Base-by-base conservation (phyloP, 2,888 invertebrate genomes). In the Epirrhoe tristata region DNA sequence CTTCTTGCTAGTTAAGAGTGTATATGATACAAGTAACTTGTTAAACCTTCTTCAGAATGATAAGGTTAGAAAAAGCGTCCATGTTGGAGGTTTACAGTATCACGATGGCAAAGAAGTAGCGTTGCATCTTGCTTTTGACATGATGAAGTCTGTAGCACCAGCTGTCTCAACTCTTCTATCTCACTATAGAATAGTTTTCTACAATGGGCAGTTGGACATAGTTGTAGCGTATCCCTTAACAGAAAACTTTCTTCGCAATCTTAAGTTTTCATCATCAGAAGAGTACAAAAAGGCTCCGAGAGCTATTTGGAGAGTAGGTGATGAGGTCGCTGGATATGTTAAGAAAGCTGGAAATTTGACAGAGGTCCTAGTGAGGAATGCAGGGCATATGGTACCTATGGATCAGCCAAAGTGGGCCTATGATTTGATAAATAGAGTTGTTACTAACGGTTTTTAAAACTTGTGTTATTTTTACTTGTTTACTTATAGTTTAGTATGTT, bases 321-420 rank as follows among this genome's bases (percentile, higher is more conserved):
- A 86, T 2, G 95, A 95, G 52, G 86, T 97, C 14, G 97, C 97
- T 1, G 97, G 97, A 0, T 97, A 96, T 86, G 94, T 94, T 0
- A 97, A 96, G 81, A 93, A 92, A 71, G 96, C 95, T 14, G 95
- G 95, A 0, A 96, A 96, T 78, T 87, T 97, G 24, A 95, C 95
- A 0, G 96, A 97, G 77, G 93, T 96, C 0, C 80, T 97, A 72
- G 95, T 97, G 0, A 91, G 97, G 46, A 95, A 96, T 87, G 96
- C 97, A 7, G 97, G 97, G 0, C 97, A 97, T 78, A 96, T 97
- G 93, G 94, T 95, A 1, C 95, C 95, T 0, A 82, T 86, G 57
- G 95, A 95, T 75, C 94, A 95, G 73, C 95, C 95, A 0, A 88
- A 92, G 69, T 94, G 94, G 91, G 94, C 94, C 0, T 87, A 92